Evolutionary conservation across 2,888 invertebrate species (phyloP), one percentile per base, ranked within the genome.

Genomic region (Synergus gifuensis): DNA sequence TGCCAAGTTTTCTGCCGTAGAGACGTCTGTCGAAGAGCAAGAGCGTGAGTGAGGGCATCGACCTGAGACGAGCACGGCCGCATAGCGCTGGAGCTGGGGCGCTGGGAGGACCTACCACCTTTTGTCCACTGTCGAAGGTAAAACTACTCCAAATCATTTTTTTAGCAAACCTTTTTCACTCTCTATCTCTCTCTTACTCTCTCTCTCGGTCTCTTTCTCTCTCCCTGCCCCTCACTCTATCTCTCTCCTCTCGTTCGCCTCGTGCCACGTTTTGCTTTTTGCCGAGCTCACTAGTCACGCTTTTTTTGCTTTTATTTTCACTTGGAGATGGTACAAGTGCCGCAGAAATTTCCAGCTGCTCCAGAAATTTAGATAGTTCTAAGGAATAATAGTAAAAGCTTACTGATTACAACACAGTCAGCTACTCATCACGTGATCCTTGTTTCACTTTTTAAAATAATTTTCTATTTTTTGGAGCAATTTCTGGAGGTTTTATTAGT

Each of bases 1-100:
- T n/a, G 66, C 66, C 16, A 66, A 66, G 66, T 54, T 54, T 54
- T 54, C 49, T 16, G 49, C 49, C 16, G 46, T 83, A 76, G 82
- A 82, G 82, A 82, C 77, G 82, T 81, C 84, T 83, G 83, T 80
- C 83, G 85, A 87, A 85, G 86, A 88, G 90, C 87, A 91, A 91
- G 91, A 91, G 90, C 91, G 91, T 91, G 86, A 88, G 90, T 88
- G 91, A 91, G 91, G 91, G 90, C 91, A 91, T 91, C 91, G 91
- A 91, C 91, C 91, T 91, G 54, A n/a, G 8, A 89, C 90, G 89
- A 88, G 87, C 87, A 78, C 85, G 84, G 83, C 86, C 87, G 88
- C 36, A 86, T 87, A 87, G 86, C 76, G 73, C 67, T 58, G 78
- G 62, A 76, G 79, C 49, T 64, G 76, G 80, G 78, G 86, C 76